Conservation (phyloP, 2,113 vertebrate species). For the Gallinago paraguaiae region DNA sequence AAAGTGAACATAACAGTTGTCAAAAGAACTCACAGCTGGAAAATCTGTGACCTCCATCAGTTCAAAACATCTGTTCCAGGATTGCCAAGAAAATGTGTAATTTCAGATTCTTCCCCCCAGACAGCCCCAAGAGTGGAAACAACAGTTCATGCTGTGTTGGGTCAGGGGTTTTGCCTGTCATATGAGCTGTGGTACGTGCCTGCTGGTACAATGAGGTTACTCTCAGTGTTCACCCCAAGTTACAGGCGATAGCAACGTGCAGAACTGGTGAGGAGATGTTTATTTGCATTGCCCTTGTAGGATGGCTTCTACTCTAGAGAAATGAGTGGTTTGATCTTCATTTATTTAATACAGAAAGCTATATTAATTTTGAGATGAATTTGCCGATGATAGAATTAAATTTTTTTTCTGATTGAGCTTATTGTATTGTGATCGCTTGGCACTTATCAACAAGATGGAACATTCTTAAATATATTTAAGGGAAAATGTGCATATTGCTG, state of each 20-base stretch:
- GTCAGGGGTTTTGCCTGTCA: not conserved
- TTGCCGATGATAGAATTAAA: not conserved
- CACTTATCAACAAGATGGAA: not conserved
- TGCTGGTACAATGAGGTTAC: not conserved
- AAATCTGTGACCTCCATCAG: not conserved
- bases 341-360: not conserved
- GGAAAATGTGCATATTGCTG: not conserved
- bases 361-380: not conserved
- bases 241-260: not conserved
- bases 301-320: not conserved
- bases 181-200: not conserved
- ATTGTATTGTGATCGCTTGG: not conserved
- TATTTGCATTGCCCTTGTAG: not conserved
- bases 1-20: not conserved
- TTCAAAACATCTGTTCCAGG: not conserved
- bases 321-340: not conserved
- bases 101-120: not conserved
- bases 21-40: not conserved
- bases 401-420: not conserved
- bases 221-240: rapidly evolving
- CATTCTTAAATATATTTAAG: not conserved
- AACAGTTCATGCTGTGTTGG: not conserved
- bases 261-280: not conserved
- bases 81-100: not conserved
- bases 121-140: not conserved